Conservation (phyloP, 2,113 vertebrate species). For the Chaenogobius annularis region DNA sequence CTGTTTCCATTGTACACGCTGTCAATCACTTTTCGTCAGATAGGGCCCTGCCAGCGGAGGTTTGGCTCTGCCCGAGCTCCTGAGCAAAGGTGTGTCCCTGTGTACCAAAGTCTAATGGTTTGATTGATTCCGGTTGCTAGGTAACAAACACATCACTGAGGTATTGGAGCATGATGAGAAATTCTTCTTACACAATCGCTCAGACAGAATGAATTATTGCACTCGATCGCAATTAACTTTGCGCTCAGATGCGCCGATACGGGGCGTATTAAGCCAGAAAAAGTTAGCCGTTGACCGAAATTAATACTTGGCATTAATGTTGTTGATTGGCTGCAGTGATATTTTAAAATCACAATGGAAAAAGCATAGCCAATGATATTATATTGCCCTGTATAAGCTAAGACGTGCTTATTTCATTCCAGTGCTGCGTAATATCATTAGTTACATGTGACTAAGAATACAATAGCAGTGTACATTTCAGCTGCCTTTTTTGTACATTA, state of each 20-base stretch:
- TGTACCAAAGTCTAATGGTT: slow-evolving; percentile 22
- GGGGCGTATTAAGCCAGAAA: background rate
- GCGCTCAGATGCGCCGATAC: background rate
- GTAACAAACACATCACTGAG: slow-evolving; percentile 12
- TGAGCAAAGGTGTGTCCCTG: slow-evolving; percentile 29
- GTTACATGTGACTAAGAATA: background rate
- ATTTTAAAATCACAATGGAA: background rate
- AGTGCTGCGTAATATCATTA: background rate
- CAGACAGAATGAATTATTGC: background rate
- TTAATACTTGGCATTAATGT: background rate
- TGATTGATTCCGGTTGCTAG: slow-evolving; percentile 33
- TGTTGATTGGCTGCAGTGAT: background rate
- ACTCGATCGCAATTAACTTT: background rate
- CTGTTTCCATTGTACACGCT: slow-evolving; percentile 32
- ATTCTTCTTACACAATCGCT: slow-evolving; percentile 8
- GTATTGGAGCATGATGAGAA: slow-evolving; percentile 12
- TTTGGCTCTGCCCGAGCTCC: slow-evolving; percentile 38
- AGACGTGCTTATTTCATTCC: background rate
- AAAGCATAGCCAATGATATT: background rate
- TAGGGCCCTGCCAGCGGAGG: slow-evolving; percentile 37
- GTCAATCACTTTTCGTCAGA: slow-evolving; percentile 41
- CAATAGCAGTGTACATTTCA: background rate
- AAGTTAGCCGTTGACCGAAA: background rate
- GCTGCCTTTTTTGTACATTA: background rate
- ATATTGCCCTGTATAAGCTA: background rate